phyloP scores from a whole-genome alignment of 1,140 invertebrate species.

The Zaprionus davidi region DNA sequence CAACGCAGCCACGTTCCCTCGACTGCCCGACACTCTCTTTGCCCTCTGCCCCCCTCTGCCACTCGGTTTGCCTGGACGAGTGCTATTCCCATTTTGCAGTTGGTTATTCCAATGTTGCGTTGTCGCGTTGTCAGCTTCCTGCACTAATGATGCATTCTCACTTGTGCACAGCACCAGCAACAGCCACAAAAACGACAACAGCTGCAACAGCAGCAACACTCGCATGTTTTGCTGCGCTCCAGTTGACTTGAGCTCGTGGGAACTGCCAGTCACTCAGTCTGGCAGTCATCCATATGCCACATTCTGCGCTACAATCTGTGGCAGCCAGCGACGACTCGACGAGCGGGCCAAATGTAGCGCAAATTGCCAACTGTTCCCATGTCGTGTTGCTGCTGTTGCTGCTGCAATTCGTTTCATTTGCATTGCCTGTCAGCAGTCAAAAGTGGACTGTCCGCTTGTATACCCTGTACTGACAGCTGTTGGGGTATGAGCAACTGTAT shows the following conservation, averaged over 20 bases:
- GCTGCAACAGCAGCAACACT: constrained; percentile 27
- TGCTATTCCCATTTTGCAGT: constrained; percentile 40
- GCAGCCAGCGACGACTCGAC: not conserved
- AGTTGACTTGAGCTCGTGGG: constrained; percentile 63
- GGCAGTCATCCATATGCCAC: constrained; percentile 47
- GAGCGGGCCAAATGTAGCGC: not conserved
- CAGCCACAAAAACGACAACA: constrained; percentile 28
- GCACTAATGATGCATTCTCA: constrained; percentile 77
- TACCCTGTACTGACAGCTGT: not conserved
- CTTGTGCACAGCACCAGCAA: constrained; percentile 33
- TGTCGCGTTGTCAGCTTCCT: constrained; percentile 45
- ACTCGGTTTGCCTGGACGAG: not conserved
- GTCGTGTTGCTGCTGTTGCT: not conserved
- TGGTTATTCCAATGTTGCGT: constrained; percentile 31
- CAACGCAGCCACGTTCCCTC: not conserved
- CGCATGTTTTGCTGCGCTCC: constrained; percentile 56
- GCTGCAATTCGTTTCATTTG: not conserved
- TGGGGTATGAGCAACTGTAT: not conserved
- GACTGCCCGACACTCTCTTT: not conserved
- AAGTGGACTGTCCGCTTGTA: not conserved
- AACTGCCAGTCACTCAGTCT: constrained; percentile 38
- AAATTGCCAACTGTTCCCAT: constrained; percentile 39
- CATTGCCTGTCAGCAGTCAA: constrained; percentile 3
- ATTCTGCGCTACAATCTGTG: not conserved
- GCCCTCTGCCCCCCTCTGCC: not conserved